Conservation (phyloP, 2,888 invertebrate species). For the Drosophila paramelanica region DNA sequence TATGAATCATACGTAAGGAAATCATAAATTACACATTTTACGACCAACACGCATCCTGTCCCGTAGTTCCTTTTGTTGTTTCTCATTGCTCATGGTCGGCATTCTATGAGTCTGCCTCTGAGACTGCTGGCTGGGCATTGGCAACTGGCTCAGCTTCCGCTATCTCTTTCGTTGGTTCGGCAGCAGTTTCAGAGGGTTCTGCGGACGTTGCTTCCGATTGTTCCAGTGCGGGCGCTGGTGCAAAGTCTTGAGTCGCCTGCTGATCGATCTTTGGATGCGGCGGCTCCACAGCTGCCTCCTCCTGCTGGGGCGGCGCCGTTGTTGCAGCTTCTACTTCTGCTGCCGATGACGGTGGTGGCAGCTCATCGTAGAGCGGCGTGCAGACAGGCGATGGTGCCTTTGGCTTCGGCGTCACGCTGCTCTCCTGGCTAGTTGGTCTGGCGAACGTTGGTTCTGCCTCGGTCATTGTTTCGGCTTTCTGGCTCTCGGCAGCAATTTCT, state of each 20-base stretch:
- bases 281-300: slow-evolving; percentile 5
- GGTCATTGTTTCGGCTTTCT: neutral
- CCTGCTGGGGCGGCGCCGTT: slow-evolving; percentile 24
- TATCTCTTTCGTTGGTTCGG: slow-evolving; percentile 20
- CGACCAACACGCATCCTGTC: slow-evolving; percentile 30
- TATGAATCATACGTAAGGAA: slow-evolving; percentile 55
- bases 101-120: slow-evolving; percentile 54
- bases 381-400: slow-evolving; percentile 63
- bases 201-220: slow-evolving; percentile 4
- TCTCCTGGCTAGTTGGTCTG: slow-evolving; percentile 43
- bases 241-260: slow-evolving; percentile 20
- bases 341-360: slow-evolving; percentile 60
- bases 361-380: slow-evolving; percentile 82
- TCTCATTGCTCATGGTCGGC: slow-evolving; percentile 9
- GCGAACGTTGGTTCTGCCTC: slow-evolving; percentile 31
- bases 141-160: slow-evolving; percentile 27
- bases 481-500: slow-evolving; percentile 11
- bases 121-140: slow-evolving; percentile 28
- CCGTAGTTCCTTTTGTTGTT: slow-evolving; percentile 12
- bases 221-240: slow-evolving; percentile 15
- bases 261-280: slow-evolving; percentile 28
- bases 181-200: slow-evolving; percentile 7
- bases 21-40: slow-evolving; percentile 57
- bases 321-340: slow-evolving; percentile 4
- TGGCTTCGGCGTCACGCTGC: slow-evolving; percentile 34